Base-by-base conservation (phyloP, 2,797 vertebrate genomes). In the Alca torda region DNA sequence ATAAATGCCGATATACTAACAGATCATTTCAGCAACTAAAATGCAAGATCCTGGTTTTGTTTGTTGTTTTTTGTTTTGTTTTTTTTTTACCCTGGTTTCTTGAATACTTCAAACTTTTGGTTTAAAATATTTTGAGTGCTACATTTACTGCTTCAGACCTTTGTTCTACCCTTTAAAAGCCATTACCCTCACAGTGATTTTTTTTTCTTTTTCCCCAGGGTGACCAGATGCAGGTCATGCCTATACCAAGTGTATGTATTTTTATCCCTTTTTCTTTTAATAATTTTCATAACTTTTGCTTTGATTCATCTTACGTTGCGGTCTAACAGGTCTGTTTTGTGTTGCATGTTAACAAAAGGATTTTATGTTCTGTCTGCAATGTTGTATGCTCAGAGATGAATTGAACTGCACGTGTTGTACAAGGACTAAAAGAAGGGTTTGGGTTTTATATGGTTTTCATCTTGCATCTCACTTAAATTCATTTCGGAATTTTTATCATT, bases 191-290 rank as follows among this genome's bases (percentile, higher is more conserved):
- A 96, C 84, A 86, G 80, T 98, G 97, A 98, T 97, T 98, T 61
- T 89, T 60, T 92, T 96, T 96, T 97, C 96, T 97, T 98, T 99
- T 98, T 97, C 98, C 98, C 96, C 98, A 99, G 99, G 98, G 98
- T 98, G 99, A 99, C 98, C 99, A 99, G 99, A 99, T 99, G 98
- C 98, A 99, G 98, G 98, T 99, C 98, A 98, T 99, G 98, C 98
- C 99, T 98, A 98, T 99, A 97, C 98, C 99, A 97, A 99, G 98
- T 99, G 99, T 99, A 99, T 98, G 99, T 99, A 99, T 99, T 98
- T 97, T 97, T 98, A 98, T 98, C 96, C 89, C 93, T 94, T 98
- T 97, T 98, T 94, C 95, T 97, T 96, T 97, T 93, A 73, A 87
- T 91, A 94, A 95, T 96, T 96, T 97, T 86, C 65, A 96, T 97